Evolutionary conservation across 1,140 invertebrate species (phyloP), one percentile per base, ranked within the genome.

Genomic region (Asbolus verrucosus): DNA sequence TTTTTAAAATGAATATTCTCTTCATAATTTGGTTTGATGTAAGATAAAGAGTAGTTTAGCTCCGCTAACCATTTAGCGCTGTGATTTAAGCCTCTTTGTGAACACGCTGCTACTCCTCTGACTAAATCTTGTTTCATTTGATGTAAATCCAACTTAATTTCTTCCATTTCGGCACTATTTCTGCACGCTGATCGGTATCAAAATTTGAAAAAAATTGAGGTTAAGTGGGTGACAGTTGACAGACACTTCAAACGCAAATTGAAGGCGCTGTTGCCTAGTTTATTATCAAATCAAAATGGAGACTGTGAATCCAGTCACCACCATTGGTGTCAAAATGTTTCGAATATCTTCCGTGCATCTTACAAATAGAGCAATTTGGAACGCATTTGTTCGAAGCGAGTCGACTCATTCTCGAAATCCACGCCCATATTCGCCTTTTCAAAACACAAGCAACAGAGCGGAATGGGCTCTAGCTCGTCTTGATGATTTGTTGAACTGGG

Each of bases 401-500:
- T n/a, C n/a, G n/a, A n/a, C n/a, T n/a, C n/a, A n/a, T n/a, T n/a
- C n/a, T n/a, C n/a, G n/a, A n/a, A n/a, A 69, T 14, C 21, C 54
- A 2, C 73, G 84, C 63, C 86, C 88, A 0, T 91, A 91, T 75
- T 92, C 91, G 46, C 94, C 94, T 0, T 95, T 95, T 80, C 88
- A 91, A 81, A 86, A 65, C 6, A 70, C 59, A 69, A 67, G 62
- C 16, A 61, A 31, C n/a, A n/a, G n/a, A 36, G 8, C 43, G 6
- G 73, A 76, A 69, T 73, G 61, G 39, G 46, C 46, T 6, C 15
- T 77, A 1, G 75, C 73, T 13, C 63, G 76, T 18, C 30, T 97
- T 0, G 98, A 99, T 80, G 97, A 99, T 84, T 80, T 99, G 4
- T 75, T 99, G 0, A 98, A 98, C 82, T 98, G 96, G 94, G 95